Percentiles rank a stretch among this genome's conserved stretches.
phyloP scores from a whole-genome alignment of 2,888 invertebrate genomes.

The Phasia obesa region DNA sequence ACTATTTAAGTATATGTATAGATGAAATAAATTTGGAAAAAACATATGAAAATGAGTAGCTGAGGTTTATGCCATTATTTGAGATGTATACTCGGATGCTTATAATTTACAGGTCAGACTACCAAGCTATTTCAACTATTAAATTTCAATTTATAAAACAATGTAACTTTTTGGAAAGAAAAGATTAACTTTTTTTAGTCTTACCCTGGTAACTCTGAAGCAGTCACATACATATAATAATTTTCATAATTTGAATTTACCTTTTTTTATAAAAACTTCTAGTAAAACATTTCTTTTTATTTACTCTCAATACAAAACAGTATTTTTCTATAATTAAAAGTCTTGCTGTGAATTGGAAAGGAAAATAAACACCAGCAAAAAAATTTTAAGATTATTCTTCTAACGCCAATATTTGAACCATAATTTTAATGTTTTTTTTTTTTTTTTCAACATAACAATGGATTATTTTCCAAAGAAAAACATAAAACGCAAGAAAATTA shows the following conservation, averaged over 20 bases:
- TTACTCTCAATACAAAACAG: conserved; percentile 3
- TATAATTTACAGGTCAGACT: no score
- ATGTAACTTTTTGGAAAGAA: no score
- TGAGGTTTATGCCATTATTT: no score
- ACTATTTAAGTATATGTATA: no score
- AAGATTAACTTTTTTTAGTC: no score
- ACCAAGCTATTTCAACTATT: no score
- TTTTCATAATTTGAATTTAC: background rate
- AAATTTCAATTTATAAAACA: no score
- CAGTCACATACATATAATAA: no score
- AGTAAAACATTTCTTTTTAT: background rate
- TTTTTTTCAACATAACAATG: conserved; percentile 6
- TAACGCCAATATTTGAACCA: background rate
- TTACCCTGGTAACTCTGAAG: no score
- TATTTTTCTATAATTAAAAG: conserved; percentile 44
- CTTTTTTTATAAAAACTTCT: background rate
- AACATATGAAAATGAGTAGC: no score
- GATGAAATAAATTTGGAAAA: no score
- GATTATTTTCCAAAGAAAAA: conserved; percentile 15
- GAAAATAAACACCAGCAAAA: background rate
- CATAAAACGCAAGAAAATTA: conserved; percentile 9
- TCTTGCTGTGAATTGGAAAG: conserved; percentile 3
- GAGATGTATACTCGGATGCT: no score
- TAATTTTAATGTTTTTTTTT: conserved; percentile 3
- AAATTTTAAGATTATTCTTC: background rate